phyloP scores from a whole-genome alignment of 2,113 vertebrate genomes.

The Gavialis gangeticus region DNA sequence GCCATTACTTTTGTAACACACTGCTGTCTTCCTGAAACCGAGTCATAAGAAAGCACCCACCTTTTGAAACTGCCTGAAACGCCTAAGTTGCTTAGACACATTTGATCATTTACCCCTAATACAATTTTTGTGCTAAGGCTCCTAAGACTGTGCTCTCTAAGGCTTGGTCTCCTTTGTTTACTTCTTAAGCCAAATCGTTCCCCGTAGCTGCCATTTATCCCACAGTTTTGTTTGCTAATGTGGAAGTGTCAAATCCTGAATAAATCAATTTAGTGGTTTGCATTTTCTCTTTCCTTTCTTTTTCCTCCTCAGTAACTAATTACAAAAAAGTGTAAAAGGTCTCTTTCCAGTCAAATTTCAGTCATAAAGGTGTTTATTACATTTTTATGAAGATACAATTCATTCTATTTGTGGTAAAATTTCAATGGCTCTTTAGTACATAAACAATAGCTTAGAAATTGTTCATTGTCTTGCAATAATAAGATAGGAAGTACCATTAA shows the following conservation, averaged over 20 bases:
- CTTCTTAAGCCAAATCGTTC: neutral
- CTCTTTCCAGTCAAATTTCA: neutral
- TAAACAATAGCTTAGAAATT: neutral
- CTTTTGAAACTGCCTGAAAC: neutral
- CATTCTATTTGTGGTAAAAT: conserved; percentile 9
- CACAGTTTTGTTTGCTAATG: neutral
- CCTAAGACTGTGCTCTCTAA: neutral
- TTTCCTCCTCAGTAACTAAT: neutral
- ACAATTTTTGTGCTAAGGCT: neutral
- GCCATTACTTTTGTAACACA: too few species aligned
- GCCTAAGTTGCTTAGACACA: neutral
- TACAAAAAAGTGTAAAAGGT: neutral
- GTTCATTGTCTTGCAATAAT: neutral
- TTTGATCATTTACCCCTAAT: neutral
- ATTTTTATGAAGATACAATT: neutral
- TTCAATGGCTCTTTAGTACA: conserved; percentile 9
- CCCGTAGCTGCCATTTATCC: neutral
- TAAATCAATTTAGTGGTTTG: neutral
- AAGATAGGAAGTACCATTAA: conserved; percentile 10
- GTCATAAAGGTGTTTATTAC: neutral
- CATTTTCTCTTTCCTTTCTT: neutral
- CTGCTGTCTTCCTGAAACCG: too few species aligned
- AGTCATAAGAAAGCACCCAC: too few species aligned
- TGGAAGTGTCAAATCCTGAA: neutral
- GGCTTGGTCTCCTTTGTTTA: neutral